phyloP scores from a whole-genome alignment of 2,888 invertebrate genomes.

The Eupithecia dodoneata region DNA sequence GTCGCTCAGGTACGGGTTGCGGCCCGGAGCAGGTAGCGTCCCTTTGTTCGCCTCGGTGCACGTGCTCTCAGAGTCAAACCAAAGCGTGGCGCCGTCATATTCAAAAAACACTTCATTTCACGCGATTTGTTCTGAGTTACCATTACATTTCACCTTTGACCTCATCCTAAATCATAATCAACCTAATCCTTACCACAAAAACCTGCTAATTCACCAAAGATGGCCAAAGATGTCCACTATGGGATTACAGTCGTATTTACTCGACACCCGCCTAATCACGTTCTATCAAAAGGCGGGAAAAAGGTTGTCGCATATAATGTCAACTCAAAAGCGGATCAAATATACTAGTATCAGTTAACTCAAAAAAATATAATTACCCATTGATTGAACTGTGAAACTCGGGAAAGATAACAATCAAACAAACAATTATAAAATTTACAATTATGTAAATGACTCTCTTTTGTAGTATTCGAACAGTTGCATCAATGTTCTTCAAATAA shows the following conservation, averaged over 20 bases:
- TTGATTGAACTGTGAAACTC: neutral
- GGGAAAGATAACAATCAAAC: neutral
- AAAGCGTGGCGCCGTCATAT: no score
- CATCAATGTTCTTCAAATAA: neutral
- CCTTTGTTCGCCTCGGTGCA: no score
- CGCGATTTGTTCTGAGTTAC: neutral
- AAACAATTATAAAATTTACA: neutral
- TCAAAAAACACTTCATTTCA: neutral
- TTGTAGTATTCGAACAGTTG: neutral
- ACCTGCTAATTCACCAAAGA: conserved; percentile 4
- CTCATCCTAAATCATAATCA: neutral
- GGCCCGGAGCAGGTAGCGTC: no score
- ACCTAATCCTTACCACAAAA: neutral
- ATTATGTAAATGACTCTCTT: neutral
- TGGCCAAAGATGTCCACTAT: conserved; percentile 1
- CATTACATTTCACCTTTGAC: neutral
- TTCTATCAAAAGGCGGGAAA: neutral
- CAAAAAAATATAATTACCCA: neutral
- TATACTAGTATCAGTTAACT: neutral
- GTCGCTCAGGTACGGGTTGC: no score
- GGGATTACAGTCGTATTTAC: conserved; percentile 7
- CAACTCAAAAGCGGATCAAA: neutral
- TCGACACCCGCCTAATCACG: conserved; percentile 1
- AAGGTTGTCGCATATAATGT: neutral
- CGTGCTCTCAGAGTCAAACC: no score